Evolutionary conservation across 1,140 invertebrate species (phyloP).

Genomic region (Ylistrum balloti): DNA sequence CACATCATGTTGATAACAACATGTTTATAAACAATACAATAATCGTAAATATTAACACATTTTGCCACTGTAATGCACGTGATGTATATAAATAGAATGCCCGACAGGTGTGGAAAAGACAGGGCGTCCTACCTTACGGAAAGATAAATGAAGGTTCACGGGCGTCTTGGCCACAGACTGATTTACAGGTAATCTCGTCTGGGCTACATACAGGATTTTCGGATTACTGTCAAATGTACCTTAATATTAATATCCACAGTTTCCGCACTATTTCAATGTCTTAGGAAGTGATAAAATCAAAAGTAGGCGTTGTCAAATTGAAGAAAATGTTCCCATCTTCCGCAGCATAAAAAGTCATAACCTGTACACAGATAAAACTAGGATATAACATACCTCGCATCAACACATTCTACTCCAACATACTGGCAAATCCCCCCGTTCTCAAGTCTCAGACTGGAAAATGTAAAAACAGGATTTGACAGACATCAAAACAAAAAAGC

Average conservation of each 20-base stretch:
- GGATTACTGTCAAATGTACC: not conserved
- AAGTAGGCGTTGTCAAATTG: too few relatives aligned
- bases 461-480: too few relatives aligned
- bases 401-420: too few relatives aligned
- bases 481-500: too few relatives aligned
- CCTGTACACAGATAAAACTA: too few relatives aligned
- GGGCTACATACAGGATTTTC: not conserved
- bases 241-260: not conserved
- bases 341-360: too few relatives aligned
- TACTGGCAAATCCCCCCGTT: too few relatives aligned
- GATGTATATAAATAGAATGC: not conserved
- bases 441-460: too few relatives aligned
- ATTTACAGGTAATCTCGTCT: not conserved
- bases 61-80: not conserved
- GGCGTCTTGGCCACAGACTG: not conserved
- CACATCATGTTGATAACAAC: not conserved
- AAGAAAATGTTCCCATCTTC: too few relatives aligned
- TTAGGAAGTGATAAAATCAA: too few relatives aligned
- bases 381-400: too few relatives aligned
- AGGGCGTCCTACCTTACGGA: not conserved
- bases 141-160: not conserved
- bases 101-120: not conserved
- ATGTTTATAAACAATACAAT: conserved; percentile 14
- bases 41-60: not conserved
- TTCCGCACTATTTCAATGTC: too few relatives aligned